Conservation (phyloP, 1,140 invertebrate genomes). For the Bicyclus anynana region DNA sequence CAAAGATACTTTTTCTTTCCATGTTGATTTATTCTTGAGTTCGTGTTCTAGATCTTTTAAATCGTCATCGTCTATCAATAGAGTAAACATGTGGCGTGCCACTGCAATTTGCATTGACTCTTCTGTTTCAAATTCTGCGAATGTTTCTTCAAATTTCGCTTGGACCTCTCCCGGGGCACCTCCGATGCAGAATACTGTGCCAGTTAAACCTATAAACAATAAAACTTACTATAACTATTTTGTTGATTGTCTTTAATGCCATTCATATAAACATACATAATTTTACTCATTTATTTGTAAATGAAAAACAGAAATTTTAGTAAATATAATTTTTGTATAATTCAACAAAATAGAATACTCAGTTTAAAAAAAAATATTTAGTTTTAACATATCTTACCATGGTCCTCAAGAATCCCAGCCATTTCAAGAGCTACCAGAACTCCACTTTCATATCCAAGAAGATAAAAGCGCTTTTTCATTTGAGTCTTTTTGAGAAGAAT, state of each 20-base stretch:
- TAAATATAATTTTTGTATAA: too few relatives aligned
- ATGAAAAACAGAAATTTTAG: too few relatives aligned
- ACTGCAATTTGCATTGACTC: constrained; percentile 40
- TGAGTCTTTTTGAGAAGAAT: constrained; percentile 14
- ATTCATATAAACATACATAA: too few relatives aligned
- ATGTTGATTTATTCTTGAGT: constrained; percentile 18
- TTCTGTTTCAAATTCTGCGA: constrained; percentile 30
- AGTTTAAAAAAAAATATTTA: too few relatives aligned
- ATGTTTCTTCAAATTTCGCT: constrained; percentile 27
- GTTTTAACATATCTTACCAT: too few relatives aligned
- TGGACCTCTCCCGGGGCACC: constrained; percentile 37
- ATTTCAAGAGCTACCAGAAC: constrained; percentile 48
- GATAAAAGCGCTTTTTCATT: constrained; percentile 26
- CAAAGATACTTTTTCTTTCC: constrained; percentile 38
- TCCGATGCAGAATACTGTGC: constrained; percentile 50
- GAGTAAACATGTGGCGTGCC: constrained; percentile 33
- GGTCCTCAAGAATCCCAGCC: constrained; percentile 44
- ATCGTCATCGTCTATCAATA: constrained; percentile 28
- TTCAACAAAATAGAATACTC: too few relatives aligned
- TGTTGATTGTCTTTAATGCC: too few relatives aligned
- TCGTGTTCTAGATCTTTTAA: constrained; percentile 10
- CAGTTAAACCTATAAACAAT: constrained; percentile 31
- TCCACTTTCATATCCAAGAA: constrained; percentile 25
- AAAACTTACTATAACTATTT: not conserved
- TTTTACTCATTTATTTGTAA: too few relatives aligned